These are phyloP conservation scores for Acrocephalus scirpaceus DNA, from an alignment of 2,797 vertebrate species.

Conservation along the genomic window DNA sequence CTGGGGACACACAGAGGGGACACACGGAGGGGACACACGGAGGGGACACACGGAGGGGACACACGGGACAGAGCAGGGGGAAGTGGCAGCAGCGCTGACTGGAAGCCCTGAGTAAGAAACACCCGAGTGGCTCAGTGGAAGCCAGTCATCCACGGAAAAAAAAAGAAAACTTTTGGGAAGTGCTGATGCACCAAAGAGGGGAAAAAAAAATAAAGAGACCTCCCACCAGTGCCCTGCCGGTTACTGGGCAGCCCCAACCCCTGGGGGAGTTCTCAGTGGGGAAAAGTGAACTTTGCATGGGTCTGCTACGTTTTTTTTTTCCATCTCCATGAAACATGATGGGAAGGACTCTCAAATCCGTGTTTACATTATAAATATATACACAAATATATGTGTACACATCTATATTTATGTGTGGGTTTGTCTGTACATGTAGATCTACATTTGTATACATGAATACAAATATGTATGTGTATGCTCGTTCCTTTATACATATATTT, in stretches of 20 bases:
- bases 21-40: background rate
- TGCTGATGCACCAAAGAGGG: background rate
- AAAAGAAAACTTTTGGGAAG: constrained; percentile 32
- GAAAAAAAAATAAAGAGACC: background rate
- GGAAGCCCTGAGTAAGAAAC: constrained; percentile 41
- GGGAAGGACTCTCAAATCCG: background rate
- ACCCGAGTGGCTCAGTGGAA: background rate
- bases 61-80: background rate
- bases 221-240: background rate
- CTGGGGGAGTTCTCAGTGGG: background rate
- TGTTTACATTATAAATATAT: background rate
- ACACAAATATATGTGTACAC: background rate
- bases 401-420: background rate
- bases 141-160: background rate
- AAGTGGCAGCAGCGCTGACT: background rate
- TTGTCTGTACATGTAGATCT: background rate
- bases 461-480: background rate
- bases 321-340: background rate
- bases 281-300: background rate
- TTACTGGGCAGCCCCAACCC: background rate
- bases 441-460: background rate
- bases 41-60: background rate
- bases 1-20: background rate
- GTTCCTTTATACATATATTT: background rate
- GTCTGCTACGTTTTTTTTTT: background rate